These are phyloP conservation scores for Drosophila imparisetae DNA, from an alignment of 2,888 invertebrate species.

Conservation along the genomic window DNA sequence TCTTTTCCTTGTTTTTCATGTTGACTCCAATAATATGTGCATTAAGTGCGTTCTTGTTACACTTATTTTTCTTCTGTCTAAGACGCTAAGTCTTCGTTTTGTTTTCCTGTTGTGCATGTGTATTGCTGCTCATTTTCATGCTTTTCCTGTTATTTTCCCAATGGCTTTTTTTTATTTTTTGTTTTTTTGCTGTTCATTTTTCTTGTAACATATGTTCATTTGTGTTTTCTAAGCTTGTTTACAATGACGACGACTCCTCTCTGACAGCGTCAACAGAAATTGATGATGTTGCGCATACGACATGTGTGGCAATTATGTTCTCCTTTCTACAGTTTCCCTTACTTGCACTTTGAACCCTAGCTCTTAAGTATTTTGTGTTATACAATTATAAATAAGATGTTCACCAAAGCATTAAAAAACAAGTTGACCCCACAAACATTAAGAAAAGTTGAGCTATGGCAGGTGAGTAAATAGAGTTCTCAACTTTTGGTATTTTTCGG, in stretches of 20 bases:
- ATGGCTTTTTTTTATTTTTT: background rate
- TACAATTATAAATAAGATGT: slow-evolving; percentile 49
- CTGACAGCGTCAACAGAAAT: slow-evolving; percentile 58
- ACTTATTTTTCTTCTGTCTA: slow-evolving; percentile 7
- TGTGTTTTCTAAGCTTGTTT: slow-evolving; percentile 56
- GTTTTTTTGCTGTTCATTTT: background rate
- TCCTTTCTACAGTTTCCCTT: background rate
- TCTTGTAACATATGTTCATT: slow-evolving; percentile 55
- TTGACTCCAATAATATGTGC: slow-evolving; percentile 59
- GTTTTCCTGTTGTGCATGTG: slow-evolving; percentile 31
- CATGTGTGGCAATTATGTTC: slow-evolving; percentile 47
- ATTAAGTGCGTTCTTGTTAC: slow-evolving; percentile 47
- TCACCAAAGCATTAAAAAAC: slow-evolving; percentile 40
- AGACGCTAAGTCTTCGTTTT: slow-evolving; percentile 27
- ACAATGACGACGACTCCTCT: slow-evolving; percentile 47
- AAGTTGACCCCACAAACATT: slow-evolving; percentile 27
- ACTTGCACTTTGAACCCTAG: slow-evolving; percentile 6
- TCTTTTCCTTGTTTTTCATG: slow-evolving; percentile 42
- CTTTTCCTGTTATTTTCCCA: slow-evolving; percentile 34
- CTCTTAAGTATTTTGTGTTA: slow-evolving; percentile 30
- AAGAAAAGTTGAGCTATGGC: slow-evolving; percentile 49
- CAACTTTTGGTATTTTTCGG: slow-evolving; percentile 39
- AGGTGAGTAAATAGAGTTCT: slow-evolving; percentile 69
- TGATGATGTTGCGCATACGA: slow-evolving; percentile 48
- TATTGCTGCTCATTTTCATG: slow-evolving; percentile 43